phyloP scores from a whole-genome alignment of 2,113 vertebrate genomes.

The Gyps fulvus region DNA sequence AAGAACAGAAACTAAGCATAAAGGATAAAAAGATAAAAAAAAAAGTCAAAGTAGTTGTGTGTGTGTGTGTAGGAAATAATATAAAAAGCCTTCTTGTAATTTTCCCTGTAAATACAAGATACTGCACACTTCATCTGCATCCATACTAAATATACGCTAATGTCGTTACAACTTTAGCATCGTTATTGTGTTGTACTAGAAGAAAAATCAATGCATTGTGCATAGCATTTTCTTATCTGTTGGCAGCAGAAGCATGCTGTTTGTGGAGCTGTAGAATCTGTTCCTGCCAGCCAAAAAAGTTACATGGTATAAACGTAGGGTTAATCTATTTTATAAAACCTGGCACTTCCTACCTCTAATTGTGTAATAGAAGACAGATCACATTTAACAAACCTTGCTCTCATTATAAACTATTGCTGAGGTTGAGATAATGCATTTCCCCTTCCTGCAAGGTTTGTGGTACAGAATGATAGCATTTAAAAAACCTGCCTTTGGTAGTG shows the following conservation, averaged over 20 bases:
- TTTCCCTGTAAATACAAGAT: not conserved
- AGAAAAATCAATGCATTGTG: not conserved
- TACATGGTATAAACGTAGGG: not conserved
- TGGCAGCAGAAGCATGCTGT: not conserved
- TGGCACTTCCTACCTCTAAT: not conserved
- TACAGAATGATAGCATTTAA: not conserved
- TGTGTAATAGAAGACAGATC: not conserved
- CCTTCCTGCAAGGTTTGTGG: not conserved
- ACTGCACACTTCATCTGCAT: not conserved
- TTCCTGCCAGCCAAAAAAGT: not conserved
- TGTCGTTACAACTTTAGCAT: not conserved
- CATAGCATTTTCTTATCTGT: slow-evolving; percentile 14
- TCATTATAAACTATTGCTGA: not conserved
- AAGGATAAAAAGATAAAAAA: not conserved
- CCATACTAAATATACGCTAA: not conserved
- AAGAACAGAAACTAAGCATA: not conserved
- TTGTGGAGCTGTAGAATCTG: not conserved
- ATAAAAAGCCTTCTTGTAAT: not conserved
- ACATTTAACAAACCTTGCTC: not conserved
- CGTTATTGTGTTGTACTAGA: not conserved
- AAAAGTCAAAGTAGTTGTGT: not conserved
- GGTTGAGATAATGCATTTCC: not conserved
- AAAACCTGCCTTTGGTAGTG: not conserved
- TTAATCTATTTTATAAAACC: not conserved
- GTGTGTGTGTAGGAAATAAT: not conserved